A percentile compares a stretch with the other conserved stretches of the same genome.
These are phyloP conservation scores for Jordanella pulchra DNA, from an alignment of 2,797 vertebrate species.

Conservation along the genomic window DNA sequence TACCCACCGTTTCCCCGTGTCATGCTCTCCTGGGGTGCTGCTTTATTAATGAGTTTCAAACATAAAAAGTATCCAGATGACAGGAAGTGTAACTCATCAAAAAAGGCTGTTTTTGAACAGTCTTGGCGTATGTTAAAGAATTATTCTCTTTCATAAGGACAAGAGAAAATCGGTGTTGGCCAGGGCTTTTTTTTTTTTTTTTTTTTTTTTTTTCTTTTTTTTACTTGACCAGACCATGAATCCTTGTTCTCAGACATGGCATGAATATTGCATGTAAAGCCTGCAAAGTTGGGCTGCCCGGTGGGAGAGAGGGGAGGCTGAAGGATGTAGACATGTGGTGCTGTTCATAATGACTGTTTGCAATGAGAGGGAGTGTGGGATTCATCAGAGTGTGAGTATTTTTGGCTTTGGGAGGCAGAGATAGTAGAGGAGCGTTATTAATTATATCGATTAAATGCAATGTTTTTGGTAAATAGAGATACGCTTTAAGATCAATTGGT, in stretches of 20 bases:
- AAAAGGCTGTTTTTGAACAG: slow-evolving; percentile 94
- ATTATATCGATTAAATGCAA: slow-evolving; percentile 72
- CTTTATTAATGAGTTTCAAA: slow-evolving; percentile 99
- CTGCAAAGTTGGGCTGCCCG: slow-evolving; percentile 88
- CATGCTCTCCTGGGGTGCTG: slow-evolving; percentile 86
- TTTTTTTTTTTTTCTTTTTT: too few species aligned
- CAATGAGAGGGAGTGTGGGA: slow-evolving; percentile 58
- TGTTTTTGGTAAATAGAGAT: slow-evolving; percentile 76
- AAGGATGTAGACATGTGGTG: slow-evolving; percentile 63
- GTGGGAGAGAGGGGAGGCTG: slow-evolving; percentile 74
- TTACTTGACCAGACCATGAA: slow-evolving; percentile 93
- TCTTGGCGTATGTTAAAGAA: slow-evolving; percentile 95
- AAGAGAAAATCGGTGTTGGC: slow-evolving; percentile 90
- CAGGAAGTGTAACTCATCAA: slow-evolving; percentile 97
- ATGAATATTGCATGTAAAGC: slow-evolving; percentile 97
- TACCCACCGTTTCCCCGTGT: slow-evolving; percentile 56
- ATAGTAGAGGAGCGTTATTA: slow-evolving; percentile 64
- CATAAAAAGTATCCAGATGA: slow-evolving; percentile 96
- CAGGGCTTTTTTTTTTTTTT: slow-evolving; percentile 36
- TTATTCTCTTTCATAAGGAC: slow-evolving; percentile 97
- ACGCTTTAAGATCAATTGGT: slow-evolving; percentile 69
- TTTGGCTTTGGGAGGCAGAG: slow-evolving; percentile 41
- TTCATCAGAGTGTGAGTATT: slow-evolving; percentile 33
- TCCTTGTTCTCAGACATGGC: slow-evolving; percentile 86
- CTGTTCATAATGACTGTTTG: slow-evolving; percentile 79